Evolutionary conservation across 2,888 invertebrate genomes (phyloP).

Genomic region (Spilarctia lutea): DNA sequence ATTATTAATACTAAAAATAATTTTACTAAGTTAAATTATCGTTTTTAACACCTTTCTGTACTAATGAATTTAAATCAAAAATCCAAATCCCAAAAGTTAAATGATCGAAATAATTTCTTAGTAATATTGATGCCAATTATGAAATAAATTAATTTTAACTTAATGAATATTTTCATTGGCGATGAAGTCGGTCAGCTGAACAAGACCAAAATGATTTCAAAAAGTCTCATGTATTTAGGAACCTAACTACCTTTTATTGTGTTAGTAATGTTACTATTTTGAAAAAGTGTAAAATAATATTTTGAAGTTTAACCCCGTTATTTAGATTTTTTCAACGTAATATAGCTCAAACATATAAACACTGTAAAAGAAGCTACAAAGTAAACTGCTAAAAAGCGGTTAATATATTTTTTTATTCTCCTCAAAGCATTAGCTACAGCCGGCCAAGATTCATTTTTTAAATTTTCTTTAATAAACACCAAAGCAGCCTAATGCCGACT

Average conservation of each 20-base stretch:
- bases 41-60: no score
- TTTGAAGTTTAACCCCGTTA: background rate
- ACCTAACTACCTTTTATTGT: background rate
- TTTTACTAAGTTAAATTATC: no score
- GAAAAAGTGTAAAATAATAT: background rate
- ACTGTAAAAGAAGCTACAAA: background rate
- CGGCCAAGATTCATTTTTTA: background rate
- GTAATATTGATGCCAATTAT: no score
- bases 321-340: background rate
- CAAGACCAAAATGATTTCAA: no score
- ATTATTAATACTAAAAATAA: no score
- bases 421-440: background rate
- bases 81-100: no score
- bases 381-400: background rate
- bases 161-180: no score
- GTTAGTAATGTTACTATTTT: background rate
- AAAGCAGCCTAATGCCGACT: constrained; percentile 14
- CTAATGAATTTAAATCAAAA: no score
- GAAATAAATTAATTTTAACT: no score
- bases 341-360: background rate
- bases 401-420: background rate
- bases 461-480: constrained; percentile 8
- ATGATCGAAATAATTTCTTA: no score
- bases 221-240: no score
- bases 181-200: no score